These are phyloP conservation scores for Sycobia sp. DNA, from an alignment of 1,140 invertebrate species.

Conservation along the genomic window DNA sequence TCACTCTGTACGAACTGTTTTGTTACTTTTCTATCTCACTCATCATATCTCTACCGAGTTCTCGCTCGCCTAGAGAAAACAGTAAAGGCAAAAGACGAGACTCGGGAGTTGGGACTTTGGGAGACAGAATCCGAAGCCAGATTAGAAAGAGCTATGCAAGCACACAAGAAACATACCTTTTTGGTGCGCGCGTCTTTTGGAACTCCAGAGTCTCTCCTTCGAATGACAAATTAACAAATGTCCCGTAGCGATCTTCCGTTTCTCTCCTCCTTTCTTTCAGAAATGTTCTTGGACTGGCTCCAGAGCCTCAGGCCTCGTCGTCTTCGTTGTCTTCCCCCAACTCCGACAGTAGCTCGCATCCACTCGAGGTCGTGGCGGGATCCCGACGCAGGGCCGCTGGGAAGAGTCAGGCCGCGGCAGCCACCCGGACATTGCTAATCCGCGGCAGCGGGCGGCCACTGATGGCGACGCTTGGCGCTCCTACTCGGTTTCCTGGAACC, in stretches of 20 bases:
- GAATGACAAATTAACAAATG: too few relatives aligned
- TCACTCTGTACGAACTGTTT: conserved; percentile 16
- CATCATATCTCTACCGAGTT: conserved; percentile 12
- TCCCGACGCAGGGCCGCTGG: conserved; percentile 23
- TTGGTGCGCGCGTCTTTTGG: conserved; percentile 1
- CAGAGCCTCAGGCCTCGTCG: background rate
- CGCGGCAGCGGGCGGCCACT: background rate
- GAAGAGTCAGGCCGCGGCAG: conserved; percentile 8
- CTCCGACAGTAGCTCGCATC: too few relatives aligned
- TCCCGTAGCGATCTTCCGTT: too few relatives aligned
- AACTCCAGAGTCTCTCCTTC: conserved; percentile 25
- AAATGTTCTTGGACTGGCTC: background rate
- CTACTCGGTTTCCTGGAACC: background rate
- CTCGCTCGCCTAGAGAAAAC: background rate
- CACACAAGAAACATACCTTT: conserved; percentile 13
- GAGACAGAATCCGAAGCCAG: too few relatives aligned
- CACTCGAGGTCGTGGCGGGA: background rate
- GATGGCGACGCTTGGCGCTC: background rate
- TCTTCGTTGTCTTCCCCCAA: too few relatives aligned
- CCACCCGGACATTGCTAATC: conserved; percentile 13
- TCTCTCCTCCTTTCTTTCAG: too few relatives aligned
- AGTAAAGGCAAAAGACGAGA: background rate
- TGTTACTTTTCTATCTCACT: conserved; percentile 22
- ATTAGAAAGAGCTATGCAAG: background rate
- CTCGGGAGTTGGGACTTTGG: background rate